These are phyloP conservation scores for Tympanuchus pallidicinctus DNA, from an alignment of 2,113 vertebrate species.

Conservation along the genomic window DNA sequence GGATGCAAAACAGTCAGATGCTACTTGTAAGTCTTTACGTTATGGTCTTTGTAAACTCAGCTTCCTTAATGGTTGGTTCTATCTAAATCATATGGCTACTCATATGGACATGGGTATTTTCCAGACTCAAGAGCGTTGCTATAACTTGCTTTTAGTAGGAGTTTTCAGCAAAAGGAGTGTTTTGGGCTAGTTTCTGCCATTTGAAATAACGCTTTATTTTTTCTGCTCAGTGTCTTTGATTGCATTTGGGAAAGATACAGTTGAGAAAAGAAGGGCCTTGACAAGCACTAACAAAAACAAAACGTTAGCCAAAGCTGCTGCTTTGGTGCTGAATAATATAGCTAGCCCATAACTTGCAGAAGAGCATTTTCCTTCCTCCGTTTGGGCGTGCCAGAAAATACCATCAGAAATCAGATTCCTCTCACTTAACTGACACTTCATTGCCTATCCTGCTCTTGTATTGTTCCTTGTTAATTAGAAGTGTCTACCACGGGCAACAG, in stretches of 20 bases:
- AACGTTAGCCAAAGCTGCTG: background rate
- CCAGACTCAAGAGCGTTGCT: background rate
- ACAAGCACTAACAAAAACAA: background rate
- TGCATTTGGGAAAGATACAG: background rate
- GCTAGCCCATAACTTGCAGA: background rate
- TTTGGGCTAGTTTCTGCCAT: background rate
- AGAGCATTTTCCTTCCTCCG: background rate
- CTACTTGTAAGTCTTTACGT: background rate
- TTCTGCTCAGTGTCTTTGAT: background rate
- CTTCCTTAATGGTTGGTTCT: background rate
- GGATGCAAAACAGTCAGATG: background rate
- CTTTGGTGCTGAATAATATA: background rate
- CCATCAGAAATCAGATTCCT: background rate
- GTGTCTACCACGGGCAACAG: background rate
- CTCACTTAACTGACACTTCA: background rate
- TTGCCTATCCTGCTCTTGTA: background rate
- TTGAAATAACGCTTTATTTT: background rate
- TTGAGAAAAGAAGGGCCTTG: background rate
- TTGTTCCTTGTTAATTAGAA: background rate
- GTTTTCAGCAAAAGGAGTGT: background rate
- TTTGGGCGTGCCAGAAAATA: background rate
- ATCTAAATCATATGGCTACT: background rate
- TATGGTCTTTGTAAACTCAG: background rate
- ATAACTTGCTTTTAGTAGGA: background rate
- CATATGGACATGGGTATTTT: rapidly evolving